These are phyloP conservation scores for Lapara coniferarum DNA, from an alignment of 2,888 invertebrate genomes.

Conservation along the genomic window DNA sequence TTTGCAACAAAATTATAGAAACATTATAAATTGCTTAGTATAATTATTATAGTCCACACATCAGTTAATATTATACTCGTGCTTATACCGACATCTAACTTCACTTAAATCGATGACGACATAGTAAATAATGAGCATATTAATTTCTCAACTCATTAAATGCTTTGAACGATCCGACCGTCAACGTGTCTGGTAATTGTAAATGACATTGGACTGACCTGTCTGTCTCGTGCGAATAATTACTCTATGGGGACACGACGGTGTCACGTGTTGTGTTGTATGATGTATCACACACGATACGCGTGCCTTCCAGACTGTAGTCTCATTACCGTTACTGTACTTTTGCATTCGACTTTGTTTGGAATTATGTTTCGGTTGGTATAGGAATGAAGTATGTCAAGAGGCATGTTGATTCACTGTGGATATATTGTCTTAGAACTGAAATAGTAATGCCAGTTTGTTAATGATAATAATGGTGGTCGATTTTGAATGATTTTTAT, in stretches of 20 bases:
- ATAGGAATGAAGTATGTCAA: background rate
- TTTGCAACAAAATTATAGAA: background rate
- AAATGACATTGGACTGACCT: constrained; percentile 31
- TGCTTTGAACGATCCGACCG: background rate
- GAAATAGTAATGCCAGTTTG: too few species aligned
- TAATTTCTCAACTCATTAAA: constrained; percentile 6
- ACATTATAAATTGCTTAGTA: background rate
- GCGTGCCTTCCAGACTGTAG: constrained; percentile 45
- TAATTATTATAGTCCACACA: too few species aligned
- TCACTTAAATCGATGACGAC: too few species aligned
- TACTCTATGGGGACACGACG: constrained; percentile 47
- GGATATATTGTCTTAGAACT: too few species aligned
- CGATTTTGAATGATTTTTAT: too few species aligned
- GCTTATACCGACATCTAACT: background rate
- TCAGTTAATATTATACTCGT: background rate
- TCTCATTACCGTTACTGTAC: constrained; percentile 21
- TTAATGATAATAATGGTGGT: too few species aligned
- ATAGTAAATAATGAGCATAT: background rate
- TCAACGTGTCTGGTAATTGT: constrained; percentile 7
- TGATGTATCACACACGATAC: constrained; percentile 53
- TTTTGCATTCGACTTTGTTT: constrained; percentile 19
- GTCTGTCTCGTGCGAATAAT: constrained; percentile 35
- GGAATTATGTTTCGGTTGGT: background rate
- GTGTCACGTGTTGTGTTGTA: constrained; percentile 54
- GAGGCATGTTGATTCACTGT: too few species aligned